Base-by-base conservation (phyloP, 2,113 vertebrate genomes). In the Laticauda laticaudata region DNA sequence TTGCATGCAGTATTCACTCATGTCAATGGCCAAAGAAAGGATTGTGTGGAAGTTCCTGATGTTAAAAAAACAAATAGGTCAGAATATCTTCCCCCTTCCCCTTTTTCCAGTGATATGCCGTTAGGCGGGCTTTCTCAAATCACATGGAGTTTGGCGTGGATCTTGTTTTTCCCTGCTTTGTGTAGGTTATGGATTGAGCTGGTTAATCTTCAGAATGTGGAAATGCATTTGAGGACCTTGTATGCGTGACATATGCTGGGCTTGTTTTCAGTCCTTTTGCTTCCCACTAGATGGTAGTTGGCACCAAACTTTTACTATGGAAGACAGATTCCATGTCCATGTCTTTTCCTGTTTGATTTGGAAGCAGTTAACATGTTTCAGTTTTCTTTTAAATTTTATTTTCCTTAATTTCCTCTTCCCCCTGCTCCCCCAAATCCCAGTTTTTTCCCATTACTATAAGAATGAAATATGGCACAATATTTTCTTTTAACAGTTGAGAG, bases 271-370 rank as follows among this genome's bases (percentile, higher is more conserved):
- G 1, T 91, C 2, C 81, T 56, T 54, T 69, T 56, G 20, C 0
- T 85, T 96, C 87, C 97, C 97, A 69, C 97, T 95, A 97, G 98
- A 75, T 97, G 97, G 97, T 97, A 97, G 97, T 96, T 93, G 96
- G 93, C 91, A 64, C 95, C 75, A 93, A 91, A 85, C 7, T 12
- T 0, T 1, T 45, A 8, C 0, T 12, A 4, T 6, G 57, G 69
- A 90, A 29, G 45, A 20, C 34, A 69, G 59, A 53, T 3, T 7
- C 14, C 24, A 15, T 87, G 10, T n/a, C 48, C 5, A 43, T 56
- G 51, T 43, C 55, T 18, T 39, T 55, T 86, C 24, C 91, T 87
- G 8, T 12, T 4, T 87, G 86, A 14, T 39, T 87, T 56, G 39
- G 48, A 64, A 92, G 21, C 43, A 8, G 15, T 23, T 20, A n/a